A percentile compares a stretch with the other conserved stretches of the same genome.
These are phyloP conservation scores for Lipophrys pholis DNA, from an alignment of 2,113 vertebrate species.

Conservation along the genomic window DNA sequence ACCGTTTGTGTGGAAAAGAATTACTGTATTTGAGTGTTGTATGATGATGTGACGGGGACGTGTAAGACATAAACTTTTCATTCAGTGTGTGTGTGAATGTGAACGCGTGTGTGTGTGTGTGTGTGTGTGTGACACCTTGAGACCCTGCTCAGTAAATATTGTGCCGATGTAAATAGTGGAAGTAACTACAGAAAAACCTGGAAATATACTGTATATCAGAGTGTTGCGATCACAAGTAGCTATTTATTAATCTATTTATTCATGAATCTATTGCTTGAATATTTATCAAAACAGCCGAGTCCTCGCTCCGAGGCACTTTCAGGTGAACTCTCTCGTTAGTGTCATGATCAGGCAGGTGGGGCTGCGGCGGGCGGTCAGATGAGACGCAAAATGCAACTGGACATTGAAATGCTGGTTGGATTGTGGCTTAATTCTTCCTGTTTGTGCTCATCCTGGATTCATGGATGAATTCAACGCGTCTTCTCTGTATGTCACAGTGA, in stretches of 20 bases:
- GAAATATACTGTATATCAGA: constrained; percentile 69
- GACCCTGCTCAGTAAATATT: constrained; percentile 32
- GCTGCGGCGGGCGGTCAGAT: background rate
- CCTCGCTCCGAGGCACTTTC: constrained; percentile 16
- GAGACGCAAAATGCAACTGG: constrained; percentile 11
- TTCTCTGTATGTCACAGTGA: background rate
- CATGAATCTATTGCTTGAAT: constrained; percentile 60
- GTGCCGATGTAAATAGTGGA: constrained; percentile 73
- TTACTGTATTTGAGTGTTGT: no score
- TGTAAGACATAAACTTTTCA: no score
- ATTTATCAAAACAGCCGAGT: constrained; percentile 37
- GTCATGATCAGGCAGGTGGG: background rate
- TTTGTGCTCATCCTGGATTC: background rate
- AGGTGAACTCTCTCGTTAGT: constrained; percentile 16
- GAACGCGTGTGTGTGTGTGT: no score
- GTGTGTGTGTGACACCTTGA: background rate
- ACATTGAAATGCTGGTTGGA: constrained; percentile 6
- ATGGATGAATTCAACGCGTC: constrained; percentile 1
- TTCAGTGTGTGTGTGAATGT: no score
- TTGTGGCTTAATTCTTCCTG: constrained; percentile 51
- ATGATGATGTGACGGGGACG: no score
- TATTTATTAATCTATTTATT: constrained; percentile 73
- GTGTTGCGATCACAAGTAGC: constrained; percentile 55
- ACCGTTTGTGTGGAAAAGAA: constrained; percentile 1
- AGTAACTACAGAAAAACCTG: constrained; percentile 66